Percentiles rank a stretch among this genome's conserved stretches.
Conservation (phyloP, 2,113 vertebrate genomes). For the Callospermophilus lateralis region DNA sequence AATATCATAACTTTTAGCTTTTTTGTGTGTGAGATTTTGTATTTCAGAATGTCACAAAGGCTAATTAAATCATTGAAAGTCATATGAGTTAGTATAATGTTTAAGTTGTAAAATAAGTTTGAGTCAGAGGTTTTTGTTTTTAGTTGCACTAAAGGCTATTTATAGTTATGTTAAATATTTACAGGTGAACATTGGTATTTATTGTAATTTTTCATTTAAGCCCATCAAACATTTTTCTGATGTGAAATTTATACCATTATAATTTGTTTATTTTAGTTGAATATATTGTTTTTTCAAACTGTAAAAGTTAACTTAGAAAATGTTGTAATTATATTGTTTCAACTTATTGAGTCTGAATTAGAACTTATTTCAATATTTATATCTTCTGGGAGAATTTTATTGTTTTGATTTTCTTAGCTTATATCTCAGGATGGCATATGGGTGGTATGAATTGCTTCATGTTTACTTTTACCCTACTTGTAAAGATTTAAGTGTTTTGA, state of each 20-base stretch:
- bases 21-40: not conserved
- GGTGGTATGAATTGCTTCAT: not conserved
- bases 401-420: conserved; percentile 16
- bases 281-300: conserved; percentile 40
- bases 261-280: conserved; percentile 39
- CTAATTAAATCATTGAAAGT: conserved; percentile 47
- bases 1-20: not conserved
- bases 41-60: conserved; percentile 16
- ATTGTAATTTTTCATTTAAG: conserved; percentile 5
- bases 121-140: conserved; percentile 22
- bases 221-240: conserved; percentile 30
- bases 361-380: conserved; percentile 27
- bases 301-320: not conserved
- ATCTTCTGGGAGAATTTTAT: conserved; percentile 23
- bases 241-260: conserved; percentile 28
- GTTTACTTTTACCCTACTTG: conserved; percentile 41
- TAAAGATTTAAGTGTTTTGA: conserved; percentile 22
- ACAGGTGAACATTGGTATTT: not conserved
- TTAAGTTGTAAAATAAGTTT: conserved; percentile 48
- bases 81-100: conserved; percentile 41
- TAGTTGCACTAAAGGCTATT: not conserved
- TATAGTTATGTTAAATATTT: conserved; percentile 28
- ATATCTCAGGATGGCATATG: not conserved
- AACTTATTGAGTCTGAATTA: conserved; percentile 37
- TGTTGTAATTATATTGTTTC: not conserved